phyloP scores from a whole-genome alignment of 2,797 vertebrate genomes.

The Podargus strigoides region DNA sequence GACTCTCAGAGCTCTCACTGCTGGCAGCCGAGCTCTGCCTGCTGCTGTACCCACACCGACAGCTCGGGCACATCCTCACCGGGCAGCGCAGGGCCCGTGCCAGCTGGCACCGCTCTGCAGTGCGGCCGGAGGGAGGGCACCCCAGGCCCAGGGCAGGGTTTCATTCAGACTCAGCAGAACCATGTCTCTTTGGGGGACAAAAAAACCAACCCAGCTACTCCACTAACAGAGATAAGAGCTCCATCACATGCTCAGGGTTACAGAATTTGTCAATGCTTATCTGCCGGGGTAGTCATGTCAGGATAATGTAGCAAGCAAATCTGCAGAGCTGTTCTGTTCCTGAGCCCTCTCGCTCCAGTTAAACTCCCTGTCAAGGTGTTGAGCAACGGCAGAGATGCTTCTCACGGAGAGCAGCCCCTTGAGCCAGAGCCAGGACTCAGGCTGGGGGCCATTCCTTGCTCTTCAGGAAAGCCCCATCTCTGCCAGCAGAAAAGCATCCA shows the following conservation, averaged over 20 bases:
- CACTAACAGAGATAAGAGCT: background rate
- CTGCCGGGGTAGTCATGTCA: background rate
- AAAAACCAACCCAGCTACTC: background rate
- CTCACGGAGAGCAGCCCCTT: background rate
- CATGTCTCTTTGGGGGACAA: background rate
- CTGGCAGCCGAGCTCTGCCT: background rate
- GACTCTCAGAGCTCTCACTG: rapidly evolving
- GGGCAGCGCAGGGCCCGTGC: rapidly evolving
- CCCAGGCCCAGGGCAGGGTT: background rate
- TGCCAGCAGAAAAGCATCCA: background rate
- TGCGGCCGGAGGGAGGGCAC: background rate
- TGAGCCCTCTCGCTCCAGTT: background rate
- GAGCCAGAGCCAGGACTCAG: background rate
- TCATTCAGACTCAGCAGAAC: background rate
- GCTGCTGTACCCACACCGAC: rapidly evolving
- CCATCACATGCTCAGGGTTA: background rate
- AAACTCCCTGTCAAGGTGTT: background rate
- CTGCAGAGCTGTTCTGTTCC: background rate
- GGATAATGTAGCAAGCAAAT: background rate
- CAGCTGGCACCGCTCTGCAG: background rate
- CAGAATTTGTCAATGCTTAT: background rate
- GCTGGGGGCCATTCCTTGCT: background rate
- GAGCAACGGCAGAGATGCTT: background rate
- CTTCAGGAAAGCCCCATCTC: background rate
- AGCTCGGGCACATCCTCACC: background rate